These are phyloP conservation scores for Nyctibius grandis DNA, from an alignment of 2,797 vertebrate species.

Conservation along the genomic window DNA sequence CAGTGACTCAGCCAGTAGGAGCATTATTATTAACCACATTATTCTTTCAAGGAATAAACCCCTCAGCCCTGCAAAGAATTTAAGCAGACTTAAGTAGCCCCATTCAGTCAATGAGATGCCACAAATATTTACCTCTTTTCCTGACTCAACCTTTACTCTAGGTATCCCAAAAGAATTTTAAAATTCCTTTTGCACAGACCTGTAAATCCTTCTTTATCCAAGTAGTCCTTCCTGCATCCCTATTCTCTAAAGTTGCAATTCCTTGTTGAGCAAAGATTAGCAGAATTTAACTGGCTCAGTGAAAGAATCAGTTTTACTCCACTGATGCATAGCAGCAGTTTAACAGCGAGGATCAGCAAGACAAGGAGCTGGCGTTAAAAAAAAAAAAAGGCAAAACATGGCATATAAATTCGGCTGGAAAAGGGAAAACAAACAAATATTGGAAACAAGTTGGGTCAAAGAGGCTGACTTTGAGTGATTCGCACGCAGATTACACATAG, in stretches of 20 bases:
- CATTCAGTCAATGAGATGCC: neutral
- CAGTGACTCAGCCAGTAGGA: neutral
- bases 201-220: neutral
- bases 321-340: neutral
- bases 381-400: neutral
- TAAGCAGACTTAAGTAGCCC: neutral
- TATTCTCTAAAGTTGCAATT: neutral
- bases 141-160: neutral
- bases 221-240: neutral
- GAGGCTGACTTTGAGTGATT: neutral
- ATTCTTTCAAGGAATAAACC: conserved; percentile 25
- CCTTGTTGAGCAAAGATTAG: neutral
- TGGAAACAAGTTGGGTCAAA: conserved; percentile 32
- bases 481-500: neutral
- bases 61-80: neutral
- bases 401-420: neutral
- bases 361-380: neutral
- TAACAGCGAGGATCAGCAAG: neutral
- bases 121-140: neutral
- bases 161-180: neutral
- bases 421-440: conserved; percentile 37
- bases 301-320: neutral
- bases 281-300: neutral
- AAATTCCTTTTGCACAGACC: neutral
- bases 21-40: conserved; percentile 22